Evolutionary conservation across 2,888 invertebrate species (phyloP), one percentile per base, ranked within the genome.

Genomic region (Laspeyria flexula): DNA sequence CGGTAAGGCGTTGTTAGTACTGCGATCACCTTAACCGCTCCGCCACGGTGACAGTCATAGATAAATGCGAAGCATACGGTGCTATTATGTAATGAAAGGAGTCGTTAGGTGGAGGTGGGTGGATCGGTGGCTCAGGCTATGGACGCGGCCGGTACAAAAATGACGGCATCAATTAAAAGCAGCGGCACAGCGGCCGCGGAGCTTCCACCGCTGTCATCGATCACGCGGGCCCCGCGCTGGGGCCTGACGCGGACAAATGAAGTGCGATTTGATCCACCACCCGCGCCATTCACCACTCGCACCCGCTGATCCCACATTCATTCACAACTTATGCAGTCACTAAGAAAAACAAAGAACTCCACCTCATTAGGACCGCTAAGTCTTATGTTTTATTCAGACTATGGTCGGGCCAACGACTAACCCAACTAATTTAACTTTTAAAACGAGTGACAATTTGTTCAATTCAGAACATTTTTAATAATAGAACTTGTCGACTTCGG

Each of bases 221-320:
- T 91, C 89, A 91, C 79, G 65, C 66, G 62, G 72, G 77, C 71
- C 56, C 68, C 77, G 74, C 73, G 71, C 56, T 67, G 77, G 75
- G 73, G 75, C 59, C 75, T 88, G 91, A 90, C 90, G 77, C 78
- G 83, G 87, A 92, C 90, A 90, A 91, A 92, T 91, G 89, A 89
- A 91, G 84, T 89, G 84, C 87, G 86, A 91, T 91, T 88, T 88
- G 86, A 90, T 89, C 86, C 83, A 70, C 77, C 85, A 75, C 82
- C 73, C 79, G 75, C 77, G 77, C 50, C 46, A 43, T n/a, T n/a
- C n/a, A n/a, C n/a, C n/a, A n/a, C n/a, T n/a, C 39, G 33, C 40
- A 11, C 49, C 31, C 34, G 49, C 75, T 77, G 81, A 84, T 85
- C 87, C 83, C 77, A 79, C 82, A 85, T 85, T 86, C 84, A 87